Base-by-base conservation (phyloP, 2,113 vertebrate species). In the Pseudopipra pipra region DNA sequence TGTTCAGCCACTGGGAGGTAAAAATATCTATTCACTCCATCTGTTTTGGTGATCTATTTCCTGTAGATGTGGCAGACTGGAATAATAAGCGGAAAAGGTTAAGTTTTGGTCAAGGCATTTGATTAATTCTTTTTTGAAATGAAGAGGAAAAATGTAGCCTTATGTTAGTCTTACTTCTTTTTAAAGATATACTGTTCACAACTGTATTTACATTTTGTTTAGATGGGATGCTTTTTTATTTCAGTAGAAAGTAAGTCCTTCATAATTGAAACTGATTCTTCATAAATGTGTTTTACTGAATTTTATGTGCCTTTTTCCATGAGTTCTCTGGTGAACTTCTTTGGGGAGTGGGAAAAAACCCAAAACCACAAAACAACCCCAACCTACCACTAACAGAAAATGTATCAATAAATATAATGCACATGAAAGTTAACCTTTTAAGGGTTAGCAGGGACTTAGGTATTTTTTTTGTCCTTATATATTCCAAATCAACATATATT, bases 1-100 rank as follows among this genome's bases (percentile, higher is more conserved):
- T 99, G 59, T 99, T 99, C 98, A 99, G 99, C 97, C 99, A 99
- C 96, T 99, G 99, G 99, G 99, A 99, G 99, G 99, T 99, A 95
- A 98, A 70, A 91, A 59, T 80, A 91, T 90, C 81, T 66, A 14
- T 82, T 89, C 44, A 22, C 9, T 85, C 86, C 94, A 94, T 90
- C 75, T 96, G 82, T n/a, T 87, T 92, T 81, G n/a, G 61, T 66
- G 71, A 31, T 76, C 51, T 65, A 61, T 93, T 93, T 94, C 70
- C 94, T 95, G 24, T 71, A 79, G 76, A 85, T 68, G 77, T 81
- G 67, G 56, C 87, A 92, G 83, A 43, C 76, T 90, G 76, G 47
- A 94, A 87, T 95, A 96, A 73, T 86, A 87, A 92, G 66, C 7
- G 11, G 41, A 67, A 96, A 90, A 95, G 85, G 65, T 89, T 89